Conservation (phyloP, 2,888 invertebrate species). For the Philereme transversata region DNA sequence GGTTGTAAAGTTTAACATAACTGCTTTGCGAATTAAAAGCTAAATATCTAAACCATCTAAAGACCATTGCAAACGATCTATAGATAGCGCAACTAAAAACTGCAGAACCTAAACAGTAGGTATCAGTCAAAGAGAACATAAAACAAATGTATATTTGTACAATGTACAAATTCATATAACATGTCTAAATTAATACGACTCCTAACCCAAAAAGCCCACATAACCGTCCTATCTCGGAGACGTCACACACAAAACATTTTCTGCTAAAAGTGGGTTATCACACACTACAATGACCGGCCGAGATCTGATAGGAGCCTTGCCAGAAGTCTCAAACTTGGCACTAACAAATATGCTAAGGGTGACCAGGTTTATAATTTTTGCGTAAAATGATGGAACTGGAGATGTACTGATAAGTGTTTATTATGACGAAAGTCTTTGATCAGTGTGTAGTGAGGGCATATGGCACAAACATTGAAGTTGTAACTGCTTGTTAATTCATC, state of each 20-base stretch:
- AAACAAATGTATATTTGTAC: too few relatives aligned
- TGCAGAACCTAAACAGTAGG: too few relatives aligned
- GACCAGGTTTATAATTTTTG: slow-evolving; percentile 30
- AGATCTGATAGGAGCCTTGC: slow-evolving; percentile 73
- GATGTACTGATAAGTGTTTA: background rate
- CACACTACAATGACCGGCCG: slow-evolving; percentile 51
- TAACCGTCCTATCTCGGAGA: slow-evolving; percentile 49
- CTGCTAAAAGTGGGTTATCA: slow-evolving; percentile 68
- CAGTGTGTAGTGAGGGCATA: background rate
- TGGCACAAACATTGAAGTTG: background rate
- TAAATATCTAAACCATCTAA: too few relatives aligned
- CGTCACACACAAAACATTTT: slow-evolving; percentile 66
- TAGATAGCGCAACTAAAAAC: too few relatives aligned
- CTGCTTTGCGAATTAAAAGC: too few relatives aligned
- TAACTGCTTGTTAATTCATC: too few relatives aligned
- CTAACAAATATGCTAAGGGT: slow-evolving; percentile 48
- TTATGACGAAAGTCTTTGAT: background rate
- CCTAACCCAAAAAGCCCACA: slow-evolving; percentile 36
- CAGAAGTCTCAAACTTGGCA: slow-evolving; percentile 67
- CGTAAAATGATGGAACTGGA: background rate
- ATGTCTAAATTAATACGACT: background rate
- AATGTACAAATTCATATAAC: background rate
- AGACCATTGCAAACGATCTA: too few relatives aligned
- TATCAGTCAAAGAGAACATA: too few relatives aligned
- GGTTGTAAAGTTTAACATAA: too few relatives aligned